These are phyloP conservation scores for Pterostichus niger DNA, from an alignment of 2,888 invertebrate species.

Conservation along the genomic window DNA sequence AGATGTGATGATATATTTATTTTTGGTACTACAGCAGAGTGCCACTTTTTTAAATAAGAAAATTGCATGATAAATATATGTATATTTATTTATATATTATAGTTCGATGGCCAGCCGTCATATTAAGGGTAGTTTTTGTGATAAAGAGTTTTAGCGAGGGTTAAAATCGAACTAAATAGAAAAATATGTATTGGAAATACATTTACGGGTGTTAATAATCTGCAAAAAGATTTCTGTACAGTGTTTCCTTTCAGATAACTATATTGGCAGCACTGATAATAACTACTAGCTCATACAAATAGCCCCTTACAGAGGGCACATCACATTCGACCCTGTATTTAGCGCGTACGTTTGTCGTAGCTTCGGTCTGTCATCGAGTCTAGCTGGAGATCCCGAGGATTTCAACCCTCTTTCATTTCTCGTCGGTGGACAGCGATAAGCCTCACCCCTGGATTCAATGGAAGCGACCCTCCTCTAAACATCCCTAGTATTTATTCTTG, in stretches of 20 bases:
- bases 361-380: conserved; percentile 9
- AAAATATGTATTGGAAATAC: too few species aligned
- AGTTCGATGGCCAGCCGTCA: too few species aligned
- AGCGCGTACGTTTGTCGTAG: background rate
- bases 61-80: too few species aligned
- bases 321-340: background rate
- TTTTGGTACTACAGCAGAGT: too few species aligned
- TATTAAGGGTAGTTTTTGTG: too few species aligned
- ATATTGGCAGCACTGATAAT: background rate
- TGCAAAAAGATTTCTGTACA: background rate
- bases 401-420: conserved; percentile 22
- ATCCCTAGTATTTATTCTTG: conserved; percentile 61
- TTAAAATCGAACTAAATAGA: too few species aligned
- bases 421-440: conserved; percentile 34
- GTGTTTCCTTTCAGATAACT: conserved; percentile 1
- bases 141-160: too few species aligned
- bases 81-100: too few species aligned
- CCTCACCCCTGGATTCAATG: conserved; percentile 26
- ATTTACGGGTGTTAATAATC: too few species aligned
- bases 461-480: conserved; percentile 1
- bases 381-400: conserved; percentile 8
- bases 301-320: background rate
- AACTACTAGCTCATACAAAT: background rate
- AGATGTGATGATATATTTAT: too few species aligned
- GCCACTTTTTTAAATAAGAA: too few species aligned